Evolutionary conservation across 2,888 invertebrate genomes (phyloP).

Genomic region (Alentia gelatinosa): DNA sequence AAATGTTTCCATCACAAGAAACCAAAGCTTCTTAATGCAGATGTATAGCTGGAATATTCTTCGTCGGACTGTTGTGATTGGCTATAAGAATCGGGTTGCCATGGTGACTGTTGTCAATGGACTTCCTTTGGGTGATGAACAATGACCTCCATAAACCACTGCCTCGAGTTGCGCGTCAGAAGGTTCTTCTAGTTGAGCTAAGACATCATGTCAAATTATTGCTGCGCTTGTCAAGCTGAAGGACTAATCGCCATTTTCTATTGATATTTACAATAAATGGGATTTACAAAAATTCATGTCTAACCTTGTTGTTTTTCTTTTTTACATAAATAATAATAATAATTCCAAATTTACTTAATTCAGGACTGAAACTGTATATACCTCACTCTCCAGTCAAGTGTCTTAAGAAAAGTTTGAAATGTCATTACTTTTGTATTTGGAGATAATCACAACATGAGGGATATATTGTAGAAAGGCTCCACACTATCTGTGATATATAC

Average conservation of each 20-base stretch:
- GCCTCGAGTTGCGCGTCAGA: not conserved
- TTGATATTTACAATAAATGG: slow-evolving; percentile 54
- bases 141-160: not conserved
- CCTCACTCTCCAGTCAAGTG: no score
- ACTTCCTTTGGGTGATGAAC: not conserved
- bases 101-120: not conserved
- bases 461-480: no score
- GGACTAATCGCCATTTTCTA: slow-evolving; percentile 34
- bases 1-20: no score
- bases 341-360: no score
- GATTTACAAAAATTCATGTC: slow-evolving; percentile 25
- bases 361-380: no score
- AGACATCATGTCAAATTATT: slow-evolving; percentile 23
- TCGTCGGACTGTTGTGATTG: slow-evolving; percentile 23
- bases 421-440: no score
- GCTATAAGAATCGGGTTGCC: slow-evolving; percentile 28
- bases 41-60: not conserved
- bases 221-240: slow-evolving; percentile 43
- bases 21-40: not conserved
- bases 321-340: no score
- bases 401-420: no score
- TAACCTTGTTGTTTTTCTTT: not conserved
- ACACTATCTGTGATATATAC: no score
- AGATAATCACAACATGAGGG: no score
- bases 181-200: not conserved